Conservation (phyloP, 2,113 vertebrate species). For the Craseonycteris thonglongyai region DNA sequence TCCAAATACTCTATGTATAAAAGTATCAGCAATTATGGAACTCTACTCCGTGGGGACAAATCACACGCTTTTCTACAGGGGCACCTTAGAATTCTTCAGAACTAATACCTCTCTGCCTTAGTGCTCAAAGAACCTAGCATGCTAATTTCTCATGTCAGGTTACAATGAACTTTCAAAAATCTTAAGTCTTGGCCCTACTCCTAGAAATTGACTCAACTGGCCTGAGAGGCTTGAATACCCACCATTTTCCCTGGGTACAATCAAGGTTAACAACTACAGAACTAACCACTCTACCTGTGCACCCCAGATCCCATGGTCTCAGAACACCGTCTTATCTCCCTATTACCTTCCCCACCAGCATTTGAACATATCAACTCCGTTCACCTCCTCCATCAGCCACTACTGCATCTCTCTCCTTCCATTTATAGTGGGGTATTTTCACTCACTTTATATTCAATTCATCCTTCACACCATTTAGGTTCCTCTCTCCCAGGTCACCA, state of each 20-base stretch:
- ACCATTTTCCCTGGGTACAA: background rate
- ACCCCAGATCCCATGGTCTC: too few relatives aligned
- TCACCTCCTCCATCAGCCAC: background rate
- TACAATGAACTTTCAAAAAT: background rate
- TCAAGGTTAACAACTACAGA: background rate
- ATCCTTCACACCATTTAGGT: background rate
- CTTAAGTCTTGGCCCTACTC: background rate
- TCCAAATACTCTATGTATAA: background rate
- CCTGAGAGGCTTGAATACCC: background rate
- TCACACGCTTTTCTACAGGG: background rate
- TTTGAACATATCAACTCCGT: background rate
- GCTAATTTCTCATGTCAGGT: background rate
- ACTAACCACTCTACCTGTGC: too few relatives aligned
- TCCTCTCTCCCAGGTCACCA: background rate
- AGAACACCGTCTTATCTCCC: background rate
- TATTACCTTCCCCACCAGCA: background rate
- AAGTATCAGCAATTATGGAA: background rate
- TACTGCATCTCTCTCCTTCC: fast-evolving
- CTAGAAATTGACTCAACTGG: background rate
- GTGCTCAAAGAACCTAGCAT: background rate
- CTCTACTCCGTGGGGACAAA: background rate
- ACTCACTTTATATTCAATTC: background rate
- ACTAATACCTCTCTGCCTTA: background rate
- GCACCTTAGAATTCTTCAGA: background rate
- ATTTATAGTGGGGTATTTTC: background rate